phyloP scores from a whole-genome alignment of 2,888 invertebrate genomes.

The Dioctria rufipes region DNA sequence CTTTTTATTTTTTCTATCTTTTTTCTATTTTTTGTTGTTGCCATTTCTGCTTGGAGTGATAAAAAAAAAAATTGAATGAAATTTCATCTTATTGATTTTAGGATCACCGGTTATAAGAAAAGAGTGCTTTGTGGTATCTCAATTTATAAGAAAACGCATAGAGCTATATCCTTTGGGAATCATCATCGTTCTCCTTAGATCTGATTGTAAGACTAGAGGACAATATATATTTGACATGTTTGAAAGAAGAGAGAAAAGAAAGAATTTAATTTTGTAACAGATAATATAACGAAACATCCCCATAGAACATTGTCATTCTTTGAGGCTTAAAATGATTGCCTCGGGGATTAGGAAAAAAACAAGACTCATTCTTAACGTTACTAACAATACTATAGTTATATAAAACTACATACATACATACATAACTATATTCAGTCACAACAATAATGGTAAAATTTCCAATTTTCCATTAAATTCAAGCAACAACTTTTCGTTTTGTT shows the following conservation, averaged over 20 bases:
- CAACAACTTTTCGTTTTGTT: no score
- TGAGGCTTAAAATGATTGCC: slow-evolving; percentile 26
- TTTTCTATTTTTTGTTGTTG: neutral
- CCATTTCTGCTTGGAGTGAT: neutral
- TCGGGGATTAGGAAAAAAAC: neutral
- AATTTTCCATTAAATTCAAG: no score
- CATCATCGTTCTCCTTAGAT: slow-evolving; percentile 5
- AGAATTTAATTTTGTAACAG: slow-evolving; percentile 42
- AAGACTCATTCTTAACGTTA: no score
- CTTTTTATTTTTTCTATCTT: neutral
- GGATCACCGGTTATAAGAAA: neutral
- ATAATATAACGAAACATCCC: neutral
- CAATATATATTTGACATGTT: neutral
- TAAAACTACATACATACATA: no score
- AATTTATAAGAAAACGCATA: slow-evolving; percentile 16
- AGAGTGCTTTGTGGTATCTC: slow-evolving; percentile 25
- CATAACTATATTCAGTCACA: no score
- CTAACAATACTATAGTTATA: no score
- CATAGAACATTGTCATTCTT: slow-evolving; percentile 21
- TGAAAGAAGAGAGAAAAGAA: slow-evolving; percentile 3
- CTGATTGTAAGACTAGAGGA: neutral
- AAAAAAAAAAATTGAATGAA: neutral
- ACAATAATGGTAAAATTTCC: no score
- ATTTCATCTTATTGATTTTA: slow-evolving; percentile 27
- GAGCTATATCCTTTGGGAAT: slow-evolving; percentile 8